These are phyloP conservation scores for Sebastes schlegelii DNA, from an alignment of 2,113 vertebrate genomes.

Conservation along the genomic window DNA sequence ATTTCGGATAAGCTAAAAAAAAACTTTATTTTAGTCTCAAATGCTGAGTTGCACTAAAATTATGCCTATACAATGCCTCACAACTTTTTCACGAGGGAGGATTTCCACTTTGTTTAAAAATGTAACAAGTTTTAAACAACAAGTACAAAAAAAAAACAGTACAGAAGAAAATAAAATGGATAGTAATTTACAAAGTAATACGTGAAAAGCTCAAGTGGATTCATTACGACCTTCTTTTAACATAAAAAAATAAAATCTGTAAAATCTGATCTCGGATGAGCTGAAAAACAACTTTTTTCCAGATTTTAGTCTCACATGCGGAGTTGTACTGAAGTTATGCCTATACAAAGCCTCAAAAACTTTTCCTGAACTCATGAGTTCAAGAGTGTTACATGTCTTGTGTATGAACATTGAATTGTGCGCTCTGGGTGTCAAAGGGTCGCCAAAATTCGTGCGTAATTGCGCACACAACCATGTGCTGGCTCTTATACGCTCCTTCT, in stretches of 20 bases:
- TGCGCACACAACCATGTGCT: background rate
- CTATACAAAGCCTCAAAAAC: background rate
- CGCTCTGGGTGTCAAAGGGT: background rate
- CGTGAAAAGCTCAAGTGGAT: background rate
- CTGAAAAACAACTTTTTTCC: background rate
- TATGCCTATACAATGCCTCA: too few relatives aligned
- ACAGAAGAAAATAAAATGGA: too few relatives aligned
- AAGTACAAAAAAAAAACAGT: too few relatives aligned
- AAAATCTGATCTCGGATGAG: background rate
- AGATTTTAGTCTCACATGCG: background rate
- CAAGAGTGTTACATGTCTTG: background rate
- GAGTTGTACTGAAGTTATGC: background rate
- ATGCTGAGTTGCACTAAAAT: too few relatives aligned
- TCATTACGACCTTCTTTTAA: background rate
- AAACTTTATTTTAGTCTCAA: too few relatives aligned
- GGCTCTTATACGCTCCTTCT: background rate
- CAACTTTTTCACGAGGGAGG: too few relatives aligned
- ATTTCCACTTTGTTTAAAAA: too few relatives aligned
- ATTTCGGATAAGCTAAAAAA: too few relatives aligned
- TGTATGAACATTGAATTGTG: background rate
- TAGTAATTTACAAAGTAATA: too few relatives aligned
- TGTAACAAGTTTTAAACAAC: too few relatives aligned
- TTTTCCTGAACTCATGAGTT: background rate
- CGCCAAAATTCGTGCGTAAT: constrained; percentile 34
- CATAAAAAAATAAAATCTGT: background rate